Conservation (phyloP, 2,113 vertebrate genomes). For the Calidris pugnax region DNA sequence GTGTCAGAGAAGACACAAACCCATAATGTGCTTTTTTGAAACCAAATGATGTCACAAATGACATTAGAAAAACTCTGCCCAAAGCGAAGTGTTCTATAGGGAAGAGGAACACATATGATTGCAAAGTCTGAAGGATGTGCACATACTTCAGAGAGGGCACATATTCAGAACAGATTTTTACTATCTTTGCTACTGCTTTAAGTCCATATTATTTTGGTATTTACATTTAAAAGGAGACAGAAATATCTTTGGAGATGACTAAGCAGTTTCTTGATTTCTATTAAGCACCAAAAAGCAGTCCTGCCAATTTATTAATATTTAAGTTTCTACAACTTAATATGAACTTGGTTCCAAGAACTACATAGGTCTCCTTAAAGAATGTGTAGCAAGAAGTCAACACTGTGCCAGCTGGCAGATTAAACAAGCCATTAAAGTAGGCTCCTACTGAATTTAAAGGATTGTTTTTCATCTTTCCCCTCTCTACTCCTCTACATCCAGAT, state of each 20-base stretch:
- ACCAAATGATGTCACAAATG: neutral
- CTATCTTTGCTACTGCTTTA: neutral
- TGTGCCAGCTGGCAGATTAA: conserved; percentile 76
- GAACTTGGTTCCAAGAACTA: conserved; percentile 74
- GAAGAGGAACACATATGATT: neutral
- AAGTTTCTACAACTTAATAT: conserved; percentile 71
- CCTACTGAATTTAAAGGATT: conserved; percentile 75
- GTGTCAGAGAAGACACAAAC: neutral
- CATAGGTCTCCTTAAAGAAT: conserved; percentile 71
- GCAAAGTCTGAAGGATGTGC: neutral
- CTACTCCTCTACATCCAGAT: conserved; percentile 66
- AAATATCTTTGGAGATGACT: conserved; percentile 69
- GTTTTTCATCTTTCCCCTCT: conserved; percentile 68
- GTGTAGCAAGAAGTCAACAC: conserved; percentile 68
- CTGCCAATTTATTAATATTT: conserved; percentile 73
- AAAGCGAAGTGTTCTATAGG: neutral
- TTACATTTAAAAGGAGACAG: neutral
- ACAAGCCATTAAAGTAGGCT: conserved; percentile 69
- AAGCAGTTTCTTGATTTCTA: conserved; percentile 67
- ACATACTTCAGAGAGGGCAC: neutral
- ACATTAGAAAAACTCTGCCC: neutral
- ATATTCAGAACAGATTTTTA: neutral
- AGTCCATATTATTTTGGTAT: neutral
- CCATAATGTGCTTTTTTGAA: neutral
- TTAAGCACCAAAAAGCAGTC: conserved; percentile 59